A percentile compares a stretch with the other conserved stretches of the same genome.
These are phyloP conservation scores for Pseudolycoriella hygida DNA, from an alignment of 2,888 invertebrate genomes.

Conservation along the genomic window DNA sequence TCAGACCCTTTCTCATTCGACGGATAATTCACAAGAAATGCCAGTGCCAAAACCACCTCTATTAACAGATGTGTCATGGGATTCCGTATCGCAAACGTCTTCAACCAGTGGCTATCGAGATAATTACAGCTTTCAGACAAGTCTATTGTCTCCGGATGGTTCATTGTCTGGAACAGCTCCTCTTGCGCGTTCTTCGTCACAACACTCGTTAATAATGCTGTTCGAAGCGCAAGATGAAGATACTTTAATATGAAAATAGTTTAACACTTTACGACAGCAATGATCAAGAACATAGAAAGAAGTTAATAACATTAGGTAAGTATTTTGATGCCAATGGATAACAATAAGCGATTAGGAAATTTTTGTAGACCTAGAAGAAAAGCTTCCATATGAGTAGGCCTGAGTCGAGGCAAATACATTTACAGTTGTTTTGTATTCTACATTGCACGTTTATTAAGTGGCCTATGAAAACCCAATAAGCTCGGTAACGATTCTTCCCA, in stretches of 20 bases:
- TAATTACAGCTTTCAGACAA: constrained; percentile 38
- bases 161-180: constrained; percentile 47
- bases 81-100: constrained; percentile 67
- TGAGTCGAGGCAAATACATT: no score
- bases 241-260: constrained; percentile 48
- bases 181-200: constrained; percentile 49
- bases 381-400: no score
- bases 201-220: constrained; percentile 56
- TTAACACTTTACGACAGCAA: no score
- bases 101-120: constrained; percentile 72
- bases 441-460: no score
- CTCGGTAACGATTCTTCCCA: no score
- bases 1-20: constrained; percentile 3
- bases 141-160: constrained; percentile 28
- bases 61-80: constrained; percentile 50
- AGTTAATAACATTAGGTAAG: no score
- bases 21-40: constrained; percentile 12
- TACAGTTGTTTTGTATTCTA: no score
- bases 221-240: constrained; percentile 74
- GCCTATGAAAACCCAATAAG: no score
- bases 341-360: no score
- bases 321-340: no score
- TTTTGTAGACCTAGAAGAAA: no score
- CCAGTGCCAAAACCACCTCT: constrained; percentile 21
- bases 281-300: no score